These are phyloP conservation scores for Meiosimyza decipiens DNA, from an alignment of 2,888 invertebrate genomes.

Conservation along the genomic window DNA sequence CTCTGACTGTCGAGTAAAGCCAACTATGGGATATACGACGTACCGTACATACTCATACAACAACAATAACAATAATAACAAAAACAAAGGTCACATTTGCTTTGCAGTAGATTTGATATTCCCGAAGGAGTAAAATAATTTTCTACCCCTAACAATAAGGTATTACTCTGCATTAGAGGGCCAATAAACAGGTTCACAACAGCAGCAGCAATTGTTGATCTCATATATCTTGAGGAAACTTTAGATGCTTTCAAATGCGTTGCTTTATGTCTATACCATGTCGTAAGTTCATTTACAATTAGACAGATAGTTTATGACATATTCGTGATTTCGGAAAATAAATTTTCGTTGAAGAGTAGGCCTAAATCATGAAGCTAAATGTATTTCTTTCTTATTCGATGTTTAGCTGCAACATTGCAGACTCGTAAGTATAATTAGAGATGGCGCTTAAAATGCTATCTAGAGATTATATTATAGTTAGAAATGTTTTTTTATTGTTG, in stretches of 20 bases:
- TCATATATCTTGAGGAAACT: constrained; percentile 43
- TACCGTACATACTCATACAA: background rate
- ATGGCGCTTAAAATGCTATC: too few relatives aligned
- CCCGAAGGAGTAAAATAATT: constrained; percentile 59
- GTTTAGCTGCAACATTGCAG: too few relatives aligned
- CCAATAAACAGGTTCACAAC: constrained; percentile 65
- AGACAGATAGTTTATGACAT: constrained; percentile 56
- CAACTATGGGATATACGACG: background rate
- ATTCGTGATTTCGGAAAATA: constrained; percentile 64
- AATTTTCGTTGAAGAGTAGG: constrained; percentile 46
- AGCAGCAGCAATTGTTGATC: constrained; percentile 31
- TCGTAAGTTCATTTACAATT: constrained; percentile 35
- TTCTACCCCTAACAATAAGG: constrained; percentile 59
- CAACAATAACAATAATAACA: constrained; percentile 23
- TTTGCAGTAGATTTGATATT: constrained; percentile 49
- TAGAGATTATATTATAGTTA: too few relatives aligned
- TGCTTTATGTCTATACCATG: background rate
- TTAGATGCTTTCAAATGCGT: constrained; percentile 33
- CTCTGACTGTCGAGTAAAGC: background rate
- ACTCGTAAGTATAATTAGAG: too few relatives aligned
- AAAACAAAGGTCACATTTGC: constrained; percentile 61
- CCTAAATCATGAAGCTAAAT: too few relatives aligned
- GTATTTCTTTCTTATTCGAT: too few relatives aligned
- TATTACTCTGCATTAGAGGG: constrained; percentile 64
- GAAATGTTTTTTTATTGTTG: too few relatives aligned